phyloP scores from a whole-genome alignment of 1,140 invertebrate genomes.

The Drosophila hydei region DNA sequence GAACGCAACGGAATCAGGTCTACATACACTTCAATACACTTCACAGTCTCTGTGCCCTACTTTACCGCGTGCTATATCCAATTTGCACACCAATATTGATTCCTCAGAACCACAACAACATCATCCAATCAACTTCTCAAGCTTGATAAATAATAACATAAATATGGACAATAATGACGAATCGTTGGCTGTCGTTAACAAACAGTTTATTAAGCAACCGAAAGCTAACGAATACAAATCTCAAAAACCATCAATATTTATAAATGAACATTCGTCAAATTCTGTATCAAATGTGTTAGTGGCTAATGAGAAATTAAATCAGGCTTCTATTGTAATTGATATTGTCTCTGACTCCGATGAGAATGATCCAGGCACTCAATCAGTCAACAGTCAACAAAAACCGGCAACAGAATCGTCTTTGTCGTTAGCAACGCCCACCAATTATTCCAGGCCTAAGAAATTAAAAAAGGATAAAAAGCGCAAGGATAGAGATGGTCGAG shows the following conservation, averaged over 20 bases:
- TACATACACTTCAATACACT: slow-evolving; percentile 6
- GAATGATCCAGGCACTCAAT: no score
- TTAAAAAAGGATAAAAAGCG: slow-evolving; percentile 68
- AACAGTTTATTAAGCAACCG: slow-evolving; percentile 4
- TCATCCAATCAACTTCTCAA: slow-evolving; percentile 56
- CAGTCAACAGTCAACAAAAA: slow-evolving; percentile 19
- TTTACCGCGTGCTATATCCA: slow-evolving; percentile 25
- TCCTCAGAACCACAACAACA: slow-evolving; percentile 18
- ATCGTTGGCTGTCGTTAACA: slow-evolving; percentile 6
- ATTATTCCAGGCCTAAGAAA: slow-evolving; percentile 51
- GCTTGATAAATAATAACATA: slow-evolving; percentile 48
- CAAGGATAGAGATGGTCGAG: slow-evolving; percentile 36
- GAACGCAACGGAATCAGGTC: slow-evolving; percentile 16
- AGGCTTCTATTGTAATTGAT: slow-evolving; percentile 67
- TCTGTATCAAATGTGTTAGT: slow-evolving; percentile 54
- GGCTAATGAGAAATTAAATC: slow-evolving; percentile 66
- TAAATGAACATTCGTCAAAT: slow-evolving; percentile 54
- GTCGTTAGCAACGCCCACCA: slow-evolving; percentile 11
- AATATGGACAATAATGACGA: slow-evolving; percentile 39
- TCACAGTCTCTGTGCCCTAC: slow-evolving; percentile 51
- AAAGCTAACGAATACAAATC: not conserved
- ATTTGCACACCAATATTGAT: slow-evolving; percentile 39
- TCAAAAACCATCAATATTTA: slow-evolving; percentile 18
- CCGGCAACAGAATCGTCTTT: slow-evolving; percentile 8
- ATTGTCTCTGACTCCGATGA: slow-evolving; percentile 78